Percentiles rank a stretch among this genome's conserved stretches.
Evolutionary conservation across 2,113 vertebrate species (phyloP).

Genomic region (Pseudorectes ferrugineus): DNA sequence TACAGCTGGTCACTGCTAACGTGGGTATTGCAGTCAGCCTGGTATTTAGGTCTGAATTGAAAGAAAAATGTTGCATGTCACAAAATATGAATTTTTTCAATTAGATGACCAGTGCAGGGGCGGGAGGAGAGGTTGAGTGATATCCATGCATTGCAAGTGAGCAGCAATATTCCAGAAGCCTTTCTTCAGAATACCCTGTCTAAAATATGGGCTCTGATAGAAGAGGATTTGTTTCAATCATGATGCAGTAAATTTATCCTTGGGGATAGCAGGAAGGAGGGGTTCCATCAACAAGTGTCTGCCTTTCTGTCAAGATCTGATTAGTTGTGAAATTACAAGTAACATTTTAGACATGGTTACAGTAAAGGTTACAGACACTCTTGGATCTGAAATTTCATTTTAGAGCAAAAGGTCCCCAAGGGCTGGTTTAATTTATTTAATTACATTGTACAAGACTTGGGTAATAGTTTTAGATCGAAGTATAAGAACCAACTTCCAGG

Average conservation of each 20-base stretch:
- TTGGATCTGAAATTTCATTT: slow-evolving; percentile 74
- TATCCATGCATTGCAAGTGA: neutral
- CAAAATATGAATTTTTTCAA: neutral
- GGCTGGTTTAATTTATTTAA: slow-evolving; percentile 78
- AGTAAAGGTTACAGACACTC: slow-evolving; percentile 68
- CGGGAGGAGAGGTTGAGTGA: rapidly evolving
- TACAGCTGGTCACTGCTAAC: neutral
- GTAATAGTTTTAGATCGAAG: slow-evolving; percentile 74
- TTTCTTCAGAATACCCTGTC: neutral
- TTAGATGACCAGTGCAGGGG: neutral
- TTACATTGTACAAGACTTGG: slow-evolving; percentile 66
- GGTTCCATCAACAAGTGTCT: slow-evolving; percentile 47
- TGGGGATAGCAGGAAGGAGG: slow-evolving; percentile 1
- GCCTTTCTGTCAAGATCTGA: slow-evolving; percentile 65
- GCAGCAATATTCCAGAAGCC: neutral
- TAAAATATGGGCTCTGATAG: slow-evolving; percentile 22
- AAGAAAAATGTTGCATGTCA: neutral
- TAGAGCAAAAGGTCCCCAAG: slow-evolving; percentile 67
- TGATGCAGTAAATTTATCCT: slow-evolving; percentile 32
- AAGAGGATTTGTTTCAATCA: slow-evolving; percentile 34
- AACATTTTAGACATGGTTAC: slow-evolving; percentile 60
- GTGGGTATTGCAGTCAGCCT: neutral
- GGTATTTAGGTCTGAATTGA: neutral
- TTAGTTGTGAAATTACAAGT: slow-evolving; percentile 70
- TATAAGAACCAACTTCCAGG: slow-evolving; percentile 71